Percentiles rank a stretch among this genome's conserved stretches.
Evolutionary conservation across 2,888 invertebrate genomes (phyloP).

Genomic region (Epiblema foenella): DNA sequence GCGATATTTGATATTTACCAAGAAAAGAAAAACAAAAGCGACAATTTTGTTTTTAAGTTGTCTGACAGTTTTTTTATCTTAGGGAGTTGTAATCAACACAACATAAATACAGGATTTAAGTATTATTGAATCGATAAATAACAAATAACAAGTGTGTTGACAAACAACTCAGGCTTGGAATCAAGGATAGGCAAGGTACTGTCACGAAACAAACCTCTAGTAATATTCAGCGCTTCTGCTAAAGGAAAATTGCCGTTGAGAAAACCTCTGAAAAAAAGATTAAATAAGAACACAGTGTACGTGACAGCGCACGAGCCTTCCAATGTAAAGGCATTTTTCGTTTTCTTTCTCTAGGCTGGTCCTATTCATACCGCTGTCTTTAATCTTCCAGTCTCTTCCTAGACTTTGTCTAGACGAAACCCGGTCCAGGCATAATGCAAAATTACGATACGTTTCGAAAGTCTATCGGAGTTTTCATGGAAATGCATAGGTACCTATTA

Average conservation of each 20-base stretch:
- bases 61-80: no score
- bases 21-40: not conserved
- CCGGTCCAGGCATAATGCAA: conserved; percentile 5
- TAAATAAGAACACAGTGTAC: conserved; percentile 79
- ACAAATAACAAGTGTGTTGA: not conserved
- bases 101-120: conserved; percentile 46
- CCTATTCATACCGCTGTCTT: conserved; percentile 78
- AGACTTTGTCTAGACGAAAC: conserved; percentile 74
- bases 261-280: conserved; percentile 74
- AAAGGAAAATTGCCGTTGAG: conserved; percentile 60
- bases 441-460: conserved; percentile 32
- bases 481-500: not conserved
- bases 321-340: conserved; percentile 76
- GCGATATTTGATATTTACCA: not conserved
- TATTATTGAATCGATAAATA: not conserved
- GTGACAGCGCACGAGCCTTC: conserved; percentile 79
- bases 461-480: not conserved
- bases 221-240: conserved; percentile 48
- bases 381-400: conserved; percentile 74
- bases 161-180: no score
- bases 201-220: conserved; percentile 6
- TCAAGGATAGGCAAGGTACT: no score
- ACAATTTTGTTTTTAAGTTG: no score
- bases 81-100: no score
- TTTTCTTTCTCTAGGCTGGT: conserved; percentile 74